phyloP scores from a whole-genome alignment of 2,113 vertebrate species.

The mouse (Mus musculus) region DNA sequence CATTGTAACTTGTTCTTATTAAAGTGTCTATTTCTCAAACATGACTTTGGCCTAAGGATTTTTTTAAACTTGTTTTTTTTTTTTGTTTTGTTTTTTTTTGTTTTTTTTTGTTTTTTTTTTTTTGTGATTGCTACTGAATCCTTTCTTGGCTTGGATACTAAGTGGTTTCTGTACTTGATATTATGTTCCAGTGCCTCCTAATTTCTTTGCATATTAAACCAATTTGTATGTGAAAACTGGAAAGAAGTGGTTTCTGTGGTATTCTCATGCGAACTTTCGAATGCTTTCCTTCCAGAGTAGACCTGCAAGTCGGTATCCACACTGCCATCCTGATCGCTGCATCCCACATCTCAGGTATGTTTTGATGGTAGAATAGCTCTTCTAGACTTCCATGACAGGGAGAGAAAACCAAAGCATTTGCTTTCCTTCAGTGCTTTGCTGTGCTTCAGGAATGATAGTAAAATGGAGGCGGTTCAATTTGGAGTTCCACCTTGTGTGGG shows the following conservation, averaged over 20 bases:
- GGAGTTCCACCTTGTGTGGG: not conserved
- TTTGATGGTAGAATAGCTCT: not conserved
- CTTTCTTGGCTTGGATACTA: not conserved
- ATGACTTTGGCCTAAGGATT: constrained; percentile 14
- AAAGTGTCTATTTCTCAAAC: not conserved
- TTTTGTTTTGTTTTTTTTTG: too few species aligned
- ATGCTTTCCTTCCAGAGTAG: constrained; percentile 33
- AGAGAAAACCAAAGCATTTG: not conserved
- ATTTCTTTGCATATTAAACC: constrained; percentile 31
- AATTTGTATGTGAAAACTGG: constrained; percentile 20
- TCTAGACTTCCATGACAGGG: not conserved
- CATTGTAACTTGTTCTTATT: not conserved
- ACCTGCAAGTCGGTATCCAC: not conserved
- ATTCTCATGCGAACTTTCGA: not conserved
- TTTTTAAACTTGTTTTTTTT: not conserved
- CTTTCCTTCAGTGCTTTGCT: not conserved
- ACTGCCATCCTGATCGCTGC: not conserved
- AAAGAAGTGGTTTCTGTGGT: constrained; percentile 7
- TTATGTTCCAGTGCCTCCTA: not conserved
- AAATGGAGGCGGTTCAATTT: not conserved
- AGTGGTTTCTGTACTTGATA: constrained; percentile 39
- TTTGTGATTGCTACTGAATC: not conserved
- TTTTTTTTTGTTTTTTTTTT: too few species aligned
- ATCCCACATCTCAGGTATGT: constrained; percentile 42
- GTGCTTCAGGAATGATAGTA: not conserved